Base-by-base conservation (phyloP, 2,113 vertebrate genomes). In the Laticauda laticaudata region DNA sequence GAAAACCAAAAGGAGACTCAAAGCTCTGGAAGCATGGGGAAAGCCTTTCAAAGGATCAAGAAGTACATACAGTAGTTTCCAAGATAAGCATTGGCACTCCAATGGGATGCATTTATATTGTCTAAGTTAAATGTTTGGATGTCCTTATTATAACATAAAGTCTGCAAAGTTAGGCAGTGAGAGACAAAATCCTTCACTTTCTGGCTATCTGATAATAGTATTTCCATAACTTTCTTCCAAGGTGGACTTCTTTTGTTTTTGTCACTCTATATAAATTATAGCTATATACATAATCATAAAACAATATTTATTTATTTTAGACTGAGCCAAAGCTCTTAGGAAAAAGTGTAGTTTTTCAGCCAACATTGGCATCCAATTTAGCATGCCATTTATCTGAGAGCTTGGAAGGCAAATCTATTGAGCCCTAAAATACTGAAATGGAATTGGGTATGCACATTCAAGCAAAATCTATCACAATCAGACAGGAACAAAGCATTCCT, bases 1-100 rank as follows among this genome's bases (percentile, higher is more conserved):
- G 95, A 53, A 81, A 88, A 94, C 10, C 56, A 93, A 87, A 26
- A 12, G n/a, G 57, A 43, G 12, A 87, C 6, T 90, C n/a, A 69
- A 61, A 61, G 23, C 6, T 81, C 69, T 11, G 54, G 59, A 45
- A 20, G 14, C 5, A 45, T 5, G 12, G 45, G 21, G 15, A 29
- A 56, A 88, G 34, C 93, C 45, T 1, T 55, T 86, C 45, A 9
- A 81, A 0, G 91, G 39, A 96, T 43, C 26, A 93, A 92, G 86
- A 3, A 87, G 39, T 91, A 48, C 34, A 45, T 51, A 64, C 9
- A 64, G 93, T 15, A 55, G 24, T 87, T 55, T 14, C 39, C 24
- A 29, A 18, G 91, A 89, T 18, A 56, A 93, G 29, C 39, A 61
- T 2, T 43, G 1, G 5, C 8, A 29, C 12, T 3, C 14, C 69